Conservation (phyloP, 53 echinoderm and acorn worm species). For the Astropecten irregularis region DNA sequence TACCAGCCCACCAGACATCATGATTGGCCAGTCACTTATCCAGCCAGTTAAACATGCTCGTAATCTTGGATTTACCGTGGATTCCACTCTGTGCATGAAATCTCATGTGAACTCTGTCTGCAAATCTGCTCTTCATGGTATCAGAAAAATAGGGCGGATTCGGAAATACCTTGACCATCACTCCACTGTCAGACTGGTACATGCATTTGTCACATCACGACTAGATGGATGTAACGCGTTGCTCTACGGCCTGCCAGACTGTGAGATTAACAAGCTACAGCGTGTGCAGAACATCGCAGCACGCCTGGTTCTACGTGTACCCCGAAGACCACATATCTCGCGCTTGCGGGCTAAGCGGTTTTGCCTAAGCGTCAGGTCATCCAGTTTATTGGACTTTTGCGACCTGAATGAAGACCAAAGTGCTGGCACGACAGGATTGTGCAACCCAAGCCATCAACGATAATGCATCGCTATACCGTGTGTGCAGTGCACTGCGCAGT, state of each 20-base stretch:
- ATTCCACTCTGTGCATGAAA: not conserved
- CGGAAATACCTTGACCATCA: conserved; percentile 28
- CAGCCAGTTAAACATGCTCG: too few species aligned
- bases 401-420: too few species aligned
- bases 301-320: not conserved
- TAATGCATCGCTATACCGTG: too few species aligned
- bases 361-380: too few species aligned
- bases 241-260: conserved; percentile 32
- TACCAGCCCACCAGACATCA: too few species aligned
- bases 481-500: too few species aligned
- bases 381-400: too few species aligned
- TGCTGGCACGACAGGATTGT: too few species aligned
- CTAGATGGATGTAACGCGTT: conserved; percentile 23
- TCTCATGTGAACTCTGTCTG: conserved; percentile 34
- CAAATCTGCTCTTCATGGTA: not conserved
- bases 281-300: conserved; percentile 47
- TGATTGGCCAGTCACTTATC: not conserved
- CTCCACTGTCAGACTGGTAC: conserved; percentile 39
- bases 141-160: too few species aligned
- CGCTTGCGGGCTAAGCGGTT: too few species aligned
- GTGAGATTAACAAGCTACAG: conserved; percentile 33
- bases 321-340: not conserved
- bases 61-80: conserved; percentile 8
- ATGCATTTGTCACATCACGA: conserved; percentile 46
- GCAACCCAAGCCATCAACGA: too few species aligned